Percentiles rank a stretch among this genome's conserved stretches.
Conservation (phyloP, 2,113 vertebrate genomes). For the Engystomops pustulosus region DNA sequence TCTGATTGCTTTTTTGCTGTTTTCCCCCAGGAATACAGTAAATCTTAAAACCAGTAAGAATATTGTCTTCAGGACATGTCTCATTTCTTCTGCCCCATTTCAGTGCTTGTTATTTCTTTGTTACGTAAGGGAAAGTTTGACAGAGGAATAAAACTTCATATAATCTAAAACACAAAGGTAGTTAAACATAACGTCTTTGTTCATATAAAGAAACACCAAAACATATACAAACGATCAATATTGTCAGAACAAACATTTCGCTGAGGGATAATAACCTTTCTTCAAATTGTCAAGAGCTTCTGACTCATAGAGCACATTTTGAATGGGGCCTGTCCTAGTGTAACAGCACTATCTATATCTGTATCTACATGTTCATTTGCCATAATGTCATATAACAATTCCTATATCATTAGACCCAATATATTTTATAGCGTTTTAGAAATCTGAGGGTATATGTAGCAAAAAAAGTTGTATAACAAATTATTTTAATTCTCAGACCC, state of each 20-base stretch:
- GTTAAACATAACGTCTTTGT: conserved; percentile 1
- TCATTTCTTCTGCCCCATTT: background rate
- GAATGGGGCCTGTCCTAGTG: background rate
- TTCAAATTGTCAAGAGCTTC: conserved; percentile 23
- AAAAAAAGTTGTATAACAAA: no score
- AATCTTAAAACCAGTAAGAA: background rate
- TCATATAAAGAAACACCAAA: background rate
- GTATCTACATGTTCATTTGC: no score
- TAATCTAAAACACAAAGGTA: background rate
- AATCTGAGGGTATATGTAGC: no score
- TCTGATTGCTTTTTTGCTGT: background rate
- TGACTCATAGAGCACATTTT: background rate
- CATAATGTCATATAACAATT: no score
- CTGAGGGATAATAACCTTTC: conserved; percentile 13
- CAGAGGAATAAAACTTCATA: conserved; percentile 16
- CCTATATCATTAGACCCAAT: no score
- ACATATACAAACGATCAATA: conserved; percentile 38
- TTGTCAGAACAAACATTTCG: conserved; percentile 22
- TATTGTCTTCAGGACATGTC: background rate
- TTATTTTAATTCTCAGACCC: no score
- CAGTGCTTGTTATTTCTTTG: background rate
- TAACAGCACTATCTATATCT: background rate
- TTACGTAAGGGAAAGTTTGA: background rate
- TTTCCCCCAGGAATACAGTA: background rate
- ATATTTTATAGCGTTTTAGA: no score